These are phyloP conservation scores for Grammomys surdaster DNA, from an alignment of 2,113 vertebrate species.

Conservation along the genomic window DNA sequence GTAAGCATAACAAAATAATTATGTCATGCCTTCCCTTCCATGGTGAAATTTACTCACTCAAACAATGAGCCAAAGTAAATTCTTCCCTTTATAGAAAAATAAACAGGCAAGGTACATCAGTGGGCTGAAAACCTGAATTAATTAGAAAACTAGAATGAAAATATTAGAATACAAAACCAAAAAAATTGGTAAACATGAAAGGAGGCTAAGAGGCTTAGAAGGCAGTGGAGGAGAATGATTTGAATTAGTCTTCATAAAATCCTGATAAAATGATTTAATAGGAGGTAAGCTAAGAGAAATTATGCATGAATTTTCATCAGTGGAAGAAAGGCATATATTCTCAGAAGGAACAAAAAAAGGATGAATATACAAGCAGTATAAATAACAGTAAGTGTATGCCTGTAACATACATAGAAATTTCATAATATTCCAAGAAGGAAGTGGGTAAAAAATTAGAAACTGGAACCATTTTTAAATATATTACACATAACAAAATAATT, in stretches of 20 bases:
- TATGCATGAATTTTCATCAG: constrained; percentile 4
- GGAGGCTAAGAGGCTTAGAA: not conserved
- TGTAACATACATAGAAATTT: not conserved
- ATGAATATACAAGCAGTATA: not conserved
- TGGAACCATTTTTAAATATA: not conserved
- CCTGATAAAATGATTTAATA: not conserved
- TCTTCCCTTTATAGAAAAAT: not conserved
- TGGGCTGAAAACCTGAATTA: not conserved
- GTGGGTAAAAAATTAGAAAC: not conserved
- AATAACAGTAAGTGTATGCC: not conserved
- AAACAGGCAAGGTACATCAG: not conserved
- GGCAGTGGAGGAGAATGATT: not conserved
- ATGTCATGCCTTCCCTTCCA: not conserved
- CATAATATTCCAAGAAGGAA: not conserved
- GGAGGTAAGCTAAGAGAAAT: not conserved
- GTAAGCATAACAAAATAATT: not conserved
- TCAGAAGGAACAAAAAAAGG: not conserved
- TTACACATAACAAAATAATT: not conserved
- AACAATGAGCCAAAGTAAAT: not conserved
- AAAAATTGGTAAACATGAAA: not conserved
- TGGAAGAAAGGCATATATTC: not conserved
- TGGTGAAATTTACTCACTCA: not conserved
- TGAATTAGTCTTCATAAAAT: not conserved
- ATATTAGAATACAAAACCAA: not conserved
- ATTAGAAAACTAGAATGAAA: not conserved